Conservation (phyloP, 2,797 vertebrate genomes). For the Sebastes hopkinsi region DNA sequence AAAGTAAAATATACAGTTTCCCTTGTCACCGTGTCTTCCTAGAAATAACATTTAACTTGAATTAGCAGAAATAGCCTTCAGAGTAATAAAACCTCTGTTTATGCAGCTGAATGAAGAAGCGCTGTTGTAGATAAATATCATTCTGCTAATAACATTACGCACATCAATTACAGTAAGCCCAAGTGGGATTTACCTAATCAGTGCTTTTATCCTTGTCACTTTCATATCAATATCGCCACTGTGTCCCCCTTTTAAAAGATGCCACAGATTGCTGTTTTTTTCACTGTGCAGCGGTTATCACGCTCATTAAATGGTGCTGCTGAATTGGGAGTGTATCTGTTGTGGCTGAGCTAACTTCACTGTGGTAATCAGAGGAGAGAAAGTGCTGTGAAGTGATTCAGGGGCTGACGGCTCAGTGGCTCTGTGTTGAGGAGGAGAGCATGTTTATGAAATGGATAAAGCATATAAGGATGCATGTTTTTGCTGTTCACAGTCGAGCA, state of each 20-base stretch:
- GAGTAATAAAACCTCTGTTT: slow-evolving; percentile 56
- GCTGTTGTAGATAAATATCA: slow-evolving; percentile 18
- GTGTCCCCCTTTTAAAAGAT: not conserved
- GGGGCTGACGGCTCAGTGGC: not conserved
- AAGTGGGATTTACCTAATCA: slow-evolving; percentile 31
- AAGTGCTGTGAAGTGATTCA: slow-evolving; percentile 15
- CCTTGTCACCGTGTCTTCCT: not conserved
- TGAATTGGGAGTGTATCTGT: slow-evolving; percentile 3
- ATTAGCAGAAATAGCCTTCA: slow-evolving; percentile 23
- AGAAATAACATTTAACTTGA: slow-evolving; percentile 23
- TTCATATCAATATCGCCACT: slow-evolving; percentile 5
- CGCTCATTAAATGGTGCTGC: not conserved
- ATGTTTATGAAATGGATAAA: slow-evolving; percentile 35
- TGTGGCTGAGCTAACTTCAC: slow-evolving; percentile 1
- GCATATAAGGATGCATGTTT: slow-evolving; percentile 37
- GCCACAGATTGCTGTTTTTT: not conserved
- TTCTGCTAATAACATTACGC: slow-evolving; percentile 29
- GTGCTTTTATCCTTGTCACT: slow-evolving; percentile 14
- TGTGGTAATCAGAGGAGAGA: not conserved
- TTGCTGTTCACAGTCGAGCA: slow-evolving; percentile 10
- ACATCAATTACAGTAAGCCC: slow-evolving; percentile 16
- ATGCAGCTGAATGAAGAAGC: slow-evolving; percentile 49
- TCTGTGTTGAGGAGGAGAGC: not conserved
- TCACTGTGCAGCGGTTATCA: not conserved
- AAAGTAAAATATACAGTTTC: not conserved